phyloP scores from a whole-genome alignment of 2,888 invertebrate genomes.

The Podotricha telesiphe region DNA sequence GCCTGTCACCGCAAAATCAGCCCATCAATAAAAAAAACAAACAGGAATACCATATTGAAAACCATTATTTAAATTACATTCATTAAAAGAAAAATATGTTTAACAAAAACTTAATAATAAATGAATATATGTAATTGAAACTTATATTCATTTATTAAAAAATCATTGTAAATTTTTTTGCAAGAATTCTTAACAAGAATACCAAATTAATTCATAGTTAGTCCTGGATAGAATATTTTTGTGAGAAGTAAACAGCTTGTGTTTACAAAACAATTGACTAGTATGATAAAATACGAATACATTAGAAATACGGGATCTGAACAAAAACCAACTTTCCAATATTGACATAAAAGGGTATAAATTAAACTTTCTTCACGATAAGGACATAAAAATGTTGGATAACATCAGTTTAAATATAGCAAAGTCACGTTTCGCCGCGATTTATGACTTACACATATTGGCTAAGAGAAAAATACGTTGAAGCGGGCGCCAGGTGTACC shows the following conservation, averaged over 20 bases:
- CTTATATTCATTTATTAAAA: no score
- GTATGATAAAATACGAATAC: background rate
- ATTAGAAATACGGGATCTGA: background rate
- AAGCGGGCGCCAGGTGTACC: constrained; percentile 36
- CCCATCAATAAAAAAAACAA: no score
- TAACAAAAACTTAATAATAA: no score
- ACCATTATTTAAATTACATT: background rate
- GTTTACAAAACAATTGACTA: background rate
- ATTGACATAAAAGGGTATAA: constrained; percentile 18
- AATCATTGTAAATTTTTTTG: no score
- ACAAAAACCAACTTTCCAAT: constrained; percentile 2
- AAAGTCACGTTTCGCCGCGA: constrained; percentile 41
- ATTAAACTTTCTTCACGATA: constrained; percentile 36
- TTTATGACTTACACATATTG: constrained; percentile 44
- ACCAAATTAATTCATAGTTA: no score
- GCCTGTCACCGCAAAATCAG: no score
- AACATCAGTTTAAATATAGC: constrained; percentile 36
- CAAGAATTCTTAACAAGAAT: no score
- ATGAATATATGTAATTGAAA: background rate
- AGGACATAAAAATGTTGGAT: constrained; percentile 36
- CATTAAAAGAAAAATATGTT: no score
- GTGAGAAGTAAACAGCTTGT: background rate
- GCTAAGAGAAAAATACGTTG: constrained; percentile 38
- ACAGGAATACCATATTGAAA: no score
- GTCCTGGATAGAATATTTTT: background rate